Percentiles rank a stretch among this genome's conserved stretches.
Conservation (phyloP, 2,797 vertebrate species). For the Eptatretus atami region DNA sequence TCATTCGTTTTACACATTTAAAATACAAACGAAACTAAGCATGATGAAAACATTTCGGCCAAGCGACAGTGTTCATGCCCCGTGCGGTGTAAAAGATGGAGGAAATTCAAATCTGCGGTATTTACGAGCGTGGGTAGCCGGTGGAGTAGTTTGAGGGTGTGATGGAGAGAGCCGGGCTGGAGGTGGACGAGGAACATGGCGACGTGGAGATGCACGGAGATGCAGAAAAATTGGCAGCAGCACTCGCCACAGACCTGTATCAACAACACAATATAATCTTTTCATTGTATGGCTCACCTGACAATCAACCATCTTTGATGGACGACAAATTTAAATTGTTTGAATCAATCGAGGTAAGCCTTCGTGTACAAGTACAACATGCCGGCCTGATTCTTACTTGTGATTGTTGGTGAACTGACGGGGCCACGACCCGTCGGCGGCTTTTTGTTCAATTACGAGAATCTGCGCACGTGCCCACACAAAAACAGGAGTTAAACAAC, state of each 20-base stretch:
- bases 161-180: neutral
- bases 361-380: neutral
- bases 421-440: slow-evolving; percentile 80
- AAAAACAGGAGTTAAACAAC: neutral
- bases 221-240: too few species aligned
- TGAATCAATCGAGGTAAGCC: neutral
- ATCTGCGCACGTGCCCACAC: slow-evolving; percentile 23
- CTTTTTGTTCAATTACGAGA: slow-evolving; percentile 71
- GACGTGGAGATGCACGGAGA: neutral
- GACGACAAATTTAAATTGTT: too few species aligned
- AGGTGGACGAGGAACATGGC: neutral
- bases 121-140: slow-evolving; percentile 4
- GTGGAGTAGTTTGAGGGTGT: neutral
- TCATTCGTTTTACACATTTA: too few species aligned
- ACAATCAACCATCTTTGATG: too few species aligned
- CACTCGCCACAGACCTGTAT: too few species aligned
- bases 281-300: too few species aligned
- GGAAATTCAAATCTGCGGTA: neutral
- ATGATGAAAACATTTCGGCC: too few species aligned
- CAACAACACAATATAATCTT: too few species aligned
- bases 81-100: too few species aligned
- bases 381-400: neutral
- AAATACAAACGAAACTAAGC: too few species aligned
- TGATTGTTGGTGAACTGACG: slow-evolving; percentile 20
- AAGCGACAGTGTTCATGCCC: too few species aligned